Evolutionary conservation across 2,888 invertebrate genomes (phyloP).

Genomic region (Barypeithes pellucidus): DNA sequence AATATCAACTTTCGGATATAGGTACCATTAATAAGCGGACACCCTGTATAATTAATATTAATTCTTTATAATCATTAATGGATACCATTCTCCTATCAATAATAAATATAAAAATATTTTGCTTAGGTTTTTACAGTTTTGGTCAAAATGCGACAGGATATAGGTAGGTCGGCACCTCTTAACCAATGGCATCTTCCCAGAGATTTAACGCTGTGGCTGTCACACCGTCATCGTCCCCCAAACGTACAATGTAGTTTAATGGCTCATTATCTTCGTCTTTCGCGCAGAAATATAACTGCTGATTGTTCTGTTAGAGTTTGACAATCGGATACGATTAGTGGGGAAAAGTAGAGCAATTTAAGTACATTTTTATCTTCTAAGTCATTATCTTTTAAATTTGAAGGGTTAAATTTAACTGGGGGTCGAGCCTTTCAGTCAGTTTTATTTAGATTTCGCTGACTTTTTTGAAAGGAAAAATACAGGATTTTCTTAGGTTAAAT

Average conservation of each 20-base stretch:
- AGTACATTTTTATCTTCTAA: slow-evolving; percentile 41
- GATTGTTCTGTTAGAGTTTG: slow-evolving; percentile 50
- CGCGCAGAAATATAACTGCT: slow-evolving; percentile 48
- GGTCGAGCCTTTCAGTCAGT: not conserved
- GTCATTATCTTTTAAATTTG: slow-evolving; percentile 44
- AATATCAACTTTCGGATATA: too few relatives aligned
- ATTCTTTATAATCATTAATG: too few relatives aligned
- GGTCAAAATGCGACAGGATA: too few relatives aligned
- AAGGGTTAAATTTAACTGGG: slow-evolving; percentile 42
- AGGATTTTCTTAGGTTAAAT: too few relatives aligned
- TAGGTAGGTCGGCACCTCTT: too few relatives aligned
- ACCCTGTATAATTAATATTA: too few relatives aligned
- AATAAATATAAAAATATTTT: too few relatives aligned
- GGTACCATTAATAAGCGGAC: too few relatives aligned
- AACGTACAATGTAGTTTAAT: slow-evolving; percentile 63
- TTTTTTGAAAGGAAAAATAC: too few relatives aligned
- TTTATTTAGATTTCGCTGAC: not conserved
- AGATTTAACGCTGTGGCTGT: slow-evolving; percentile 35
- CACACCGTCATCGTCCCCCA: slow-evolving; percentile 35
- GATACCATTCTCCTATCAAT: too few relatives aligned
- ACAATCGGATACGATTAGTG: slow-evolving; percentile 48
- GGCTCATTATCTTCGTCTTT: slow-evolving; percentile 55
- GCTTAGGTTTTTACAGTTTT: too few relatives aligned
- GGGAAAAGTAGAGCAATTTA: slow-evolving; percentile 47
- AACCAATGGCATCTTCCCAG: slow-evolving; percentile 17